Percentiles rank a stretch among this genome's conserved stretches.
Conservation (phyloP, 2,888 invertebrate species). For the Catocala nupta region DNA sequence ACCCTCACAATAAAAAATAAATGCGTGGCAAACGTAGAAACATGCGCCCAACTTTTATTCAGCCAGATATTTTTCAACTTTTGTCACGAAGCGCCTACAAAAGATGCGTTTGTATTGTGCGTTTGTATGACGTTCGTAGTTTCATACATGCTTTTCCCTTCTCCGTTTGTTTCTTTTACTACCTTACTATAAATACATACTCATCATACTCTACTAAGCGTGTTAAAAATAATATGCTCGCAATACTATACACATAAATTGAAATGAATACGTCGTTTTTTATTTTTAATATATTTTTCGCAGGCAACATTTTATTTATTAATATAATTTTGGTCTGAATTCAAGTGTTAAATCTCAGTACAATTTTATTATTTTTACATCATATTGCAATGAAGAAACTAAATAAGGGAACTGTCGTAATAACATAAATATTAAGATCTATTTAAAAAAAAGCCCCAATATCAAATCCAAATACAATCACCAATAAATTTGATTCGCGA, state of each 20-base stretch:
- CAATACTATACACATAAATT: too few relatives aligned
- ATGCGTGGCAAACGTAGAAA: conserved; percentile 73
- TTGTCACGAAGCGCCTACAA: conserved; percentile 23
- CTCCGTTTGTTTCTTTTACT: background rate
- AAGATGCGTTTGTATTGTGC: conserved; percentile 14
- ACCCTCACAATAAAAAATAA: conserved; percentile 83
- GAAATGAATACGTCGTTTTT: too few relatives aligned
- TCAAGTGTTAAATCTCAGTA: background rate
- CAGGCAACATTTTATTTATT: too few relatives aligned
- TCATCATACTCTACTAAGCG: too few relatives aligned
- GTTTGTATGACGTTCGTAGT: background rate
- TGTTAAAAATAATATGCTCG: too few relatives aligned
- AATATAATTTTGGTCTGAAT: background rate
- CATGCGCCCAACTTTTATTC: conserved; percentile 64
- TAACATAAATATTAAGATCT: conserved; percentile 65
- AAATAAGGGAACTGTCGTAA: conserved; percentile 44
- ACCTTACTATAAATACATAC: too few relatives aligned
- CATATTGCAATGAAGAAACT: background rate
- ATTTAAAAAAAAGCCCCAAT: conserved; percentile 58
- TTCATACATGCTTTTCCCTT: background rate
- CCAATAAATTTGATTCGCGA: conserved; percentile 76
- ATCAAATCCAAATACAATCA: conserved; percentile 72
- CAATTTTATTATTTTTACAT: background rate
- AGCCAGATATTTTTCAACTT: conserved; percentile 52
- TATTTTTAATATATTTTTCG: too few relatives aligned